Evolutionary conservation across 1,140 invertebrate genomes (phyloP).

Genomic region (Sinonovacula constricta): DNA sequence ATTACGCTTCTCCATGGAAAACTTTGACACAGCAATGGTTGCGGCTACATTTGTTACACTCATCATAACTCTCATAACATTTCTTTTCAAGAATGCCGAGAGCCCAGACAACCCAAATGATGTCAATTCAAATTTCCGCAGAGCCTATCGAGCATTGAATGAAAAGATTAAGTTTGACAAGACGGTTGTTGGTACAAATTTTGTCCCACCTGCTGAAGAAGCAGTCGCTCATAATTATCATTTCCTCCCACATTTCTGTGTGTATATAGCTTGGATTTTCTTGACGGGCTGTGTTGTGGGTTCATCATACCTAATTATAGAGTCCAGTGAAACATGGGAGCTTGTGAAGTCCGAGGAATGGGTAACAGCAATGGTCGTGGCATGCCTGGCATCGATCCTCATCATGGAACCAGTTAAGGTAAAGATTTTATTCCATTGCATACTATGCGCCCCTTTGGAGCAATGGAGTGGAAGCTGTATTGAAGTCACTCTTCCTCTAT

Average conservation of each 20-base stretch:
- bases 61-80: slow-evolving; percentile 43
- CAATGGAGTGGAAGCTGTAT: too few relatives aligned
- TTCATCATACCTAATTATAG: slow-evolving; percentile 59
- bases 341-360: slow-evolving; percentile 64
- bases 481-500: too few relatives aligned
- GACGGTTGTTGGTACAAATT: background rate
- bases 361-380: slow-evolving; percentile 62
- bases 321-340: slow-evolving; percentile 67
- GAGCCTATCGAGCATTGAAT: slow-evolving; percentile 25
- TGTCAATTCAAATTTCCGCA: background rate
- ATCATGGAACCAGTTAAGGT: slow-evolving; percentile 71
- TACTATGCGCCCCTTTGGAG: too few relatives aligned
- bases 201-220: slow-evolving; percentile 7
- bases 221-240: slow-evolving; percentile 41
- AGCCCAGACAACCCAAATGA: background rate
- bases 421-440: too few relatives aligned
- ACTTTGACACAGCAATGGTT: slow-evolving; percentile 42
- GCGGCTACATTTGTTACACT: slow-evolving; percentile 43
- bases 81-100: slow-evolving; percentile 49
- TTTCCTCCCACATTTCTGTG: slow-evolving; percentile 61
- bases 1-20: slow-evolving; percentile 54
- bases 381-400: slow-evolving; percentile 62
- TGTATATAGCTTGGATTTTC: slow-evolving; percentile 66
- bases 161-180: slow-evolving; percentile 36
- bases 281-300: slow-evolving; percentile 42